phyloP scores from a whole-genome alignment of 2,888 invertebrate genomes.

The Mayetiola destructor region DNA sequence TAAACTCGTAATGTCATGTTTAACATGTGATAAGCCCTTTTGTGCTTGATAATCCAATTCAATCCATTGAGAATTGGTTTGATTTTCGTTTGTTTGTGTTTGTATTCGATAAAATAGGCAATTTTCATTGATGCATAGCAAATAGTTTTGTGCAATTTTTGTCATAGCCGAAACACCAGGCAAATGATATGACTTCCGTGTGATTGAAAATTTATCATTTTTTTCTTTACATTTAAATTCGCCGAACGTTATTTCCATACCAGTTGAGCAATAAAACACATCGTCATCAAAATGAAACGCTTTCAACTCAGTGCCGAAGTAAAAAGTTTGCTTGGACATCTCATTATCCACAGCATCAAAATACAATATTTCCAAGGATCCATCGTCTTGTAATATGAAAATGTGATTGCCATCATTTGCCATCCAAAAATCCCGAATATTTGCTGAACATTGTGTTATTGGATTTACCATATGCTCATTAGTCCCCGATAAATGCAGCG shows the following conservation, averaged over 20 bases:
- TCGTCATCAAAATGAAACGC: neutral
- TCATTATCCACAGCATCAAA: neutral
- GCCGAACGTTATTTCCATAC: neutral
- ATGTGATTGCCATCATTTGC: neutral
- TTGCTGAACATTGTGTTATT: neutral
- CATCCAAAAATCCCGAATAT: neutral
- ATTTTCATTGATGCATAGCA: constrained; percentile 7
- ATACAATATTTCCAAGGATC: neutral
- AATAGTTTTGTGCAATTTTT: neutral
- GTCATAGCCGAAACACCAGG: constrained; percentile 2
- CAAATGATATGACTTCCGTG: neutral
- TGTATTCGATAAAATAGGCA: neutral
- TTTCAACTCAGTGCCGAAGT: neutral
- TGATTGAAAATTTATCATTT: neutral
- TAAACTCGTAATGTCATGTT: neutral
- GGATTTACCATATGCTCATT: neutral
- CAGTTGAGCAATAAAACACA: constrained; percentile 4
- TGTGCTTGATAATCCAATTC: neutral
- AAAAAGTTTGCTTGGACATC: neutral
- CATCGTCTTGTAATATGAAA: neutral
- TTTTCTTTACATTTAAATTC: neutral
- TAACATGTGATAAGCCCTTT: neutral
- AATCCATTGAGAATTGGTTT: neutral
- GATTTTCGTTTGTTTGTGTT: neutral
- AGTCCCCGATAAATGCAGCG: neutral